Evolutionary conservation across 2,888 invertebrate genomes (phyloP), one percentile per base, ranked within the genome.

Genomic region (Lasioglossum lativentre): DNA sequence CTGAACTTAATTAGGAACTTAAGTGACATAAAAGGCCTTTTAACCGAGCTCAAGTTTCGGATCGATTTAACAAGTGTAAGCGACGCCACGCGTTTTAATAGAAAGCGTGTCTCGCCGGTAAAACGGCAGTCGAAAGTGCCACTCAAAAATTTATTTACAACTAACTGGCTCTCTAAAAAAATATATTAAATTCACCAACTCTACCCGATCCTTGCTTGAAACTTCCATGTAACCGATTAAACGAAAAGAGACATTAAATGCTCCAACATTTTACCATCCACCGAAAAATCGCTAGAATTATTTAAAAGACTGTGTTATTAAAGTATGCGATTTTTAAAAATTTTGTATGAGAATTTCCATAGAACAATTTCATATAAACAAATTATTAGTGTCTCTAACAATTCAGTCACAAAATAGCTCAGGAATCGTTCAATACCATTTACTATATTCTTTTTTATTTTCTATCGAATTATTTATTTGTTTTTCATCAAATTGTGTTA

Each of bases 21-120:
- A 59, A 82, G 82, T 38, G 74, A 75, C 68, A 73, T 19, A 70
- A 45, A 75, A 70, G 75, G 82, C 82, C 56, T 82, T 79, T 83
- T 70, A 70, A 40, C 59, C 68, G 19, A 30, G 27, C 47, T 81
- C n/a, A 59, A 81, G 82, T 75, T 56, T 30, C 82, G 45, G 34
- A 82, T 73, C 80, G 80, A 82, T 82, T 66, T 42, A 80, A 72
- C 56, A 56, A 70, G 78, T 70, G 45, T 52, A 68, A 42, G n/a
- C 34, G 45, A 45, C 68, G n/a, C 16, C n/a, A 2, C 27, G 30
- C 38, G 38, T 38, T 38, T 68, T 72, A 72, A 30, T 72, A 72
- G 16, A 68, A 42, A 80, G 19, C 66, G 30, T 12, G 40, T 12
- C 27, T 2, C 34, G 47, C 30, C 34, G 34, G n/a, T 27, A 73